phyloP scores from a whole-genome alignment of 2,113 vertebrate genomes.

The Bungarus multicinctus region DNA sequence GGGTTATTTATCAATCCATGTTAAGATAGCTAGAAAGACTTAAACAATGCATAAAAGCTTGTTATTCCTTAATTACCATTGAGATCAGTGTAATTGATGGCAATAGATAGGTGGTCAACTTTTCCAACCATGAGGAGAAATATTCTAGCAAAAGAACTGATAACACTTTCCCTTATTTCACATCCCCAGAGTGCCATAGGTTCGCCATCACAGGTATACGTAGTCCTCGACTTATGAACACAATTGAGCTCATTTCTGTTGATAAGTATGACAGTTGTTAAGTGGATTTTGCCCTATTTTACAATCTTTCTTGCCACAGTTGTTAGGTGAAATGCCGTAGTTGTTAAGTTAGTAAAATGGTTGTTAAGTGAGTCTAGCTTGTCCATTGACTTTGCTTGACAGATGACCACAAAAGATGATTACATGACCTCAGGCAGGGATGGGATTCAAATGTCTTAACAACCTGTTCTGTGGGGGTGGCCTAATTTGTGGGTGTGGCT shows the following conservation, averaged over 20 bases:
- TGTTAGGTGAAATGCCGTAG: neutral
- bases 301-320: neutral
- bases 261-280: neutral
- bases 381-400: neutral
- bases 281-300: neutral
- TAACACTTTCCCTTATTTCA: slow-evolving; percentile 5
- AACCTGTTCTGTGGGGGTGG: no score
- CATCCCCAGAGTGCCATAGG: neutral
- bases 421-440: neutral
- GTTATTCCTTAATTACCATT: neutral
- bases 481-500: no score
- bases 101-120: neutral
- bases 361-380: neutral
- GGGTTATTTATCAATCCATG: neutral
- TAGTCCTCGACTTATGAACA: neutral
- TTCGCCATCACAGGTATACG: neutral
- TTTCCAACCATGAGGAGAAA: neutral
- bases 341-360: neutral
- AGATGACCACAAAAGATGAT: neutral
- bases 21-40: neutral
- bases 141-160: slow-evolving; percentile 1
- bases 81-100: neutral
- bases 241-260: neutral
- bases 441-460: no score
- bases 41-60: neutral